Percentiles rank a stretch among this genome's conserved stretches.
These are phyloP conservation scores for Strix uralensis DNA, from an alignment of 2,113 vertebrate genomes.

Conservation along the genomic window DNA sequence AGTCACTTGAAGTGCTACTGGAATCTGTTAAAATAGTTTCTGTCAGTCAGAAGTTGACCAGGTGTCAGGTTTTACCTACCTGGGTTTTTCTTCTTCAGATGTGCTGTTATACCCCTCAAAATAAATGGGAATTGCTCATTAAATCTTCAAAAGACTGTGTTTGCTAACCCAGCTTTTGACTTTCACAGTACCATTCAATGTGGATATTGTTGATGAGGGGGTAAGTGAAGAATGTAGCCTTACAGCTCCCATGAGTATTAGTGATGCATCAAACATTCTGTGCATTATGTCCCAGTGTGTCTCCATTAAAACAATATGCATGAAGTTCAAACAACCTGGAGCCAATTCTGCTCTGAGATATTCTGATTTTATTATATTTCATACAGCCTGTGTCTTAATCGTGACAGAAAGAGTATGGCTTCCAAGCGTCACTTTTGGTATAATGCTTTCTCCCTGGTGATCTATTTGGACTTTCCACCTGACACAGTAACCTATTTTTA, in stretches of 20 bases:
- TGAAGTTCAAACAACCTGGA: not conserved
- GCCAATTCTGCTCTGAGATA: not conserved
- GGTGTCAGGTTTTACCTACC: not conserved
- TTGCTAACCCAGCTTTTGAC: not conserved
- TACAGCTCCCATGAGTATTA: not conserved
- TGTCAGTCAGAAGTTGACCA: not conserved
- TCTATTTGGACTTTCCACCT: not conserved
- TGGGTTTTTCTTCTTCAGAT: not conserved
- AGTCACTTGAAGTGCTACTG: not conserved
- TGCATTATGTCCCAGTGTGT: not conserved
- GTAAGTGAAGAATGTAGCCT: not conserved
- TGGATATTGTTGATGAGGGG: not conserved
- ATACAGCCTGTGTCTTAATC: not conserved
- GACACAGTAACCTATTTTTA: not conserved
- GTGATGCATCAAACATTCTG: not conserved
- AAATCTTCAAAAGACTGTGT: not conserved
- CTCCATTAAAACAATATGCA: not conserved
- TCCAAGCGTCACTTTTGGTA: not conserved
- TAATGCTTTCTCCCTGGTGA: not conserved
- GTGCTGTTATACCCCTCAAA: not conserved
- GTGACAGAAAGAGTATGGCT: not conserved
- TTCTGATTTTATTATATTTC: not conserved
- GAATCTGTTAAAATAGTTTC: not conserved
- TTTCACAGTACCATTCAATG: not conserved
- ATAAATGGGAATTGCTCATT: constrained; percentile 3